Percentiles rank a stretch among this genome's conserved stretches.
Evolutionary conservation across 53 echinoderm and acorn worm genomes (phyloP).

Genomic region (Mesocentrotus franciscanus): DNA sequence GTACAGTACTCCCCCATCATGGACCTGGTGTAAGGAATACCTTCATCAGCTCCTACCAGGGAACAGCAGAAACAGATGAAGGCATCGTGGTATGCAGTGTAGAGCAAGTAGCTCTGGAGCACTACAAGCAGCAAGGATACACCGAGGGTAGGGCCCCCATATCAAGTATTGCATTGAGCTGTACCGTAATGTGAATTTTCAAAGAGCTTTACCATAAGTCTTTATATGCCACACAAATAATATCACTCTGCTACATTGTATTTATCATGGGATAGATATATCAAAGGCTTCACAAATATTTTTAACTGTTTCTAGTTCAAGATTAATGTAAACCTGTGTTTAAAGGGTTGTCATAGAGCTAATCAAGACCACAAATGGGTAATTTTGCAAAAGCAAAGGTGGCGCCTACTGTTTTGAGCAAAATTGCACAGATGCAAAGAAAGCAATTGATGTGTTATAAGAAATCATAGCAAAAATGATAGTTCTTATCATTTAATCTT

Average conservation of each 20-base stretch:
- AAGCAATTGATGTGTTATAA: not conserved
- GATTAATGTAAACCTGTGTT: too few relatives aligned
- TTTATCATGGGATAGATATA: too few relatives aligned
- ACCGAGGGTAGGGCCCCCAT: constrained; percentile 75
- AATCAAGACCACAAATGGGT: not conserved
- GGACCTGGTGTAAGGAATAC: constrained; percentile 90
- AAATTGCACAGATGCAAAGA: too few relatives aligned
- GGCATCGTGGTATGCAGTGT: constrained; percentile 89
- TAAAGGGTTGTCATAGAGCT: too few relatives aligned
- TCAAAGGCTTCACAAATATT: too few relatives aligned
- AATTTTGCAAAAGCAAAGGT: not conserved
- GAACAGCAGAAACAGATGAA: constrained; percentile 54
- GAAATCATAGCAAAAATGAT: not conserved
- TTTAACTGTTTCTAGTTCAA: too few relatives aligned
- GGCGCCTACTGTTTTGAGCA: not conserved
- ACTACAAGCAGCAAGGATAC: constrained; percentile 84
- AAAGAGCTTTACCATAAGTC: too few relatives aligned
- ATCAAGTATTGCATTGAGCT: not conserved
- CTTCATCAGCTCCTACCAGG: constrained; percentile 75
- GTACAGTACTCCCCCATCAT: constrained; percentile 62
- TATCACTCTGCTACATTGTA: too few relatives aligned
- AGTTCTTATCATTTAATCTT: not conserved
- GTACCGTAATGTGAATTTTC: not conserved
- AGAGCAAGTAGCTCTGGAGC: constrained; percentile 85
- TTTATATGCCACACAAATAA: too few relatives aligned